phyloP scores from a whole-genome alignment of 2,797 vertebrate genomes.

The Podarcis siculus region DNA sequence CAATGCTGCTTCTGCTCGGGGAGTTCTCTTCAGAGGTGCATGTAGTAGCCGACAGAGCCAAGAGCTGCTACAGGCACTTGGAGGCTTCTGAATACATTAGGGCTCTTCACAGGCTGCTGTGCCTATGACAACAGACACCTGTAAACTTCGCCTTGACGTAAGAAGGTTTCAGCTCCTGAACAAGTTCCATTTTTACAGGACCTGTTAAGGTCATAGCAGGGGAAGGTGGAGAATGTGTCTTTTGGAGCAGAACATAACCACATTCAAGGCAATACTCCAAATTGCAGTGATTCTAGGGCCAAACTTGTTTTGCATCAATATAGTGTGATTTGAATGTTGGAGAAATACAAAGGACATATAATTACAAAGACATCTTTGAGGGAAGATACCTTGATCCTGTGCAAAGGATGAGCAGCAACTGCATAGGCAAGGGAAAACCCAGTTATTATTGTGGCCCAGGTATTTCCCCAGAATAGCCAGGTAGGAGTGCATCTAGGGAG shows the following conservation, averaged over 20 bases:
- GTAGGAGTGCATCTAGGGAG: neutral
- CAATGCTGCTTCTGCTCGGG: neutral
- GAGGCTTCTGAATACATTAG: neutral
- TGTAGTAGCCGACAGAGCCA: neutral
- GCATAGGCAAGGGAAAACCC: neutral
- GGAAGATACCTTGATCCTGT: neutral
- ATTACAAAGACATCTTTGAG: neutral
- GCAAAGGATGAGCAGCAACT: neutral
- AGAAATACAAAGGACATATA: neutral
- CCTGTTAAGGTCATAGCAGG: neutral
- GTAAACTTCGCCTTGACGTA: neutral
- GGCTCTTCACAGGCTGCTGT: neutral
- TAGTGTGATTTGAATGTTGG: neutral
- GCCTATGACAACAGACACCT: neutral
- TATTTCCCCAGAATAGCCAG: neutral
- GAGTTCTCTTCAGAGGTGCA: neutral
- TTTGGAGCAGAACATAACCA: neutral
- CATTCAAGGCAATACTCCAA: neutral
- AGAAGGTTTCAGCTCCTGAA: neutral
- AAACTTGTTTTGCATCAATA: neutral
- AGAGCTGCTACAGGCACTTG: neutral
- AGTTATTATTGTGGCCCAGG: neutral
- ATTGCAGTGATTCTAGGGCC: neutral
- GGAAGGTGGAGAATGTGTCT: neutral
- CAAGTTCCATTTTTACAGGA: neutral